Conservation (phyloP, 2,888 invertebrate genomes). For the Lithophane ornitopus region DNA sequence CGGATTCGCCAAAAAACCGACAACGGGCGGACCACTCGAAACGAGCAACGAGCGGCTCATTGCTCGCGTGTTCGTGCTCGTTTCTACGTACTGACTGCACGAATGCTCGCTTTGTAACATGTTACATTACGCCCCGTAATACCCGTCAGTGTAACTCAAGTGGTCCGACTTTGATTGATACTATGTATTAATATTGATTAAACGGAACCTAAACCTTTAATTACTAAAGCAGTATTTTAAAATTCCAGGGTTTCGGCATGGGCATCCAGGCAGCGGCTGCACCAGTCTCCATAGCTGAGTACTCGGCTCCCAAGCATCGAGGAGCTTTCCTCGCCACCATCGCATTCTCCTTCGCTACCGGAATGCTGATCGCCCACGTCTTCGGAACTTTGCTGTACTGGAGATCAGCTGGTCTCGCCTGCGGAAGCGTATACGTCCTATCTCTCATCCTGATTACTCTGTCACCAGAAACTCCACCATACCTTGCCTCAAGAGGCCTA, state of each 20-base stretch:
- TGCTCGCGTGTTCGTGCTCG: too few relatives aligned
- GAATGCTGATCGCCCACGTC: slow-evolving; percentile 92
- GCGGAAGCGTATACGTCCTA: slow-evolving; percentile 86
- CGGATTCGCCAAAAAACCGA: too few relatives aligned
- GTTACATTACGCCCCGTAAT: too few relatives aligned
- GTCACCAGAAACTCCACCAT: slow-evolving; percentile 92
- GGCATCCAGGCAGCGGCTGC: slow-evolving; percentile 89
- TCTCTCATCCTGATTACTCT: slow-evolving; percentile 89
- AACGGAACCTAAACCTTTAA: not conserved
- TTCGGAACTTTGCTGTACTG: slow-evolving; percentile 92
- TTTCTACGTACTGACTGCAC: too few relatives aligned
- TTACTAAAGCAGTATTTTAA: not conserved
- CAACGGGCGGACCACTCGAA: too few relatives aligned
- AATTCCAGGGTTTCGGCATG: slow-evolving; percentile 87
- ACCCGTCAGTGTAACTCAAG: too few relatives aligned
- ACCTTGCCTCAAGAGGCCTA: slow-evolving; percentile 90
- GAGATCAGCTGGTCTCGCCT: slow-evolving; percentile 90
- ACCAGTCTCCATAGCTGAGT: slow-evolving; percentile 87
- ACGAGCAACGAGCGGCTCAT: too few relatives aligned
- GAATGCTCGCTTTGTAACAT: too few relatives aligned
- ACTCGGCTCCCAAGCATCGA: slow-evolving; percentile 90
- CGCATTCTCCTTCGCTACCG: slow-evolving; percentile 91
- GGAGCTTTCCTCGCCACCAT: slow-evolving; percentile 92
- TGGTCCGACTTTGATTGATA: not conserved
- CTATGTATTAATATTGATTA: not conserved